These are phyloP conservation scores for Athripsodes cinereus DNA, from an alignment of 2,888 invertebrate genomes.

Conservation along the genomic window DNA sequence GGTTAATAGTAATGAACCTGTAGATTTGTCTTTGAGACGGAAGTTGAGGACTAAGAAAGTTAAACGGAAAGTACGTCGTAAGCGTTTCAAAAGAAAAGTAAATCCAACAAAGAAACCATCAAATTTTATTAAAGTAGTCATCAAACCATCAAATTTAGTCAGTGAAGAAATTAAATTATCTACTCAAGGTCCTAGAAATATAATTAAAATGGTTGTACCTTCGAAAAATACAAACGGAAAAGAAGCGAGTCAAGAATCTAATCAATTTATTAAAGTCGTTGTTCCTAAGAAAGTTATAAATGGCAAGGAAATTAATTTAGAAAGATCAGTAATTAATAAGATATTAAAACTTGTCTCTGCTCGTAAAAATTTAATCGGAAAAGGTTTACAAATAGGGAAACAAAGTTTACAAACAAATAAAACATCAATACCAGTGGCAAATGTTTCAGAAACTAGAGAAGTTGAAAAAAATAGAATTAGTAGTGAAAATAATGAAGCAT, in stretches of 20 bases:
- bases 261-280: neutral
- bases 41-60: neutral
- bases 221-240: neutral
- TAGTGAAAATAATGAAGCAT: too few species aligned
- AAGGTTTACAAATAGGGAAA: too few species aligned
- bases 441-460: too few species aligned
- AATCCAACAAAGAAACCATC: neutral
- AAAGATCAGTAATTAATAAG: neutral
- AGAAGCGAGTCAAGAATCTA: neutral
- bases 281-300: neutral
- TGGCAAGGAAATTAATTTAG: neutral
- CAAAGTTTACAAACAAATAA: too few species aligned
- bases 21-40: too few species aligned
- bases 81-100: neutral
- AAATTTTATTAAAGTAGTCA: neutral
- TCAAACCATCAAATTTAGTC: neutral
- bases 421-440: too few species aligned
- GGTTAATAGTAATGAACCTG: too few species aligned
- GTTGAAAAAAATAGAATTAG: too few species aligned
- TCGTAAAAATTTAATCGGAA: too few species aligned
- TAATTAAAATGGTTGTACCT: neutral
- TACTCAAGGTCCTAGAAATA: neutral
- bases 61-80: neutral
- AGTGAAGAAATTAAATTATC: neutral
- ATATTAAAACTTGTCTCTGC: neutral